phyloP scores from a whole-genome alignment of 2,797 vertebrate genomes.

The Myripristis murdjan region DNA sequence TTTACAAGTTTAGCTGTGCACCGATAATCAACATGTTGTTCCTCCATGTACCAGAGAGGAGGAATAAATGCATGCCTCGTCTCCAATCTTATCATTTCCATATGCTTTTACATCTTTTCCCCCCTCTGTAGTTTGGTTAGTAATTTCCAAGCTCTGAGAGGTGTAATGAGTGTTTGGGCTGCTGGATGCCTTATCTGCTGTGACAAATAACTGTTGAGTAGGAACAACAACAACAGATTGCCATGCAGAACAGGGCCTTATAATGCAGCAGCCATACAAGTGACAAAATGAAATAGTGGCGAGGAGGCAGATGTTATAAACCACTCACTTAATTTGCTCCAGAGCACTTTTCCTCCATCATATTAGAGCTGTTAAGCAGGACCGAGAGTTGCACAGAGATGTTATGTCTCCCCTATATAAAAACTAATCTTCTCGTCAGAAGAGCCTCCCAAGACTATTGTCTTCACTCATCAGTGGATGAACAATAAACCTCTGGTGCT shows the following conservation, averaged over 20 bases:
- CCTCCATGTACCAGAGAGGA: constrained; percentile 22
- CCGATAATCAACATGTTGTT: constrained; percentile 46
- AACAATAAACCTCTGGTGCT: constrained; percentile 69
- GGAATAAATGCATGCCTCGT: not conserved
- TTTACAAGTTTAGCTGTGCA: constrained; percentile 37
- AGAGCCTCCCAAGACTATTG: constrained; percentile 70
- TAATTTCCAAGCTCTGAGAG: constrained; percentile 67
- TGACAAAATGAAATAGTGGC: constrained; percentile 71
- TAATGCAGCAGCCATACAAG: constrained; percentile 62
- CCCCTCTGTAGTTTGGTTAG: constrained; percentile 39
- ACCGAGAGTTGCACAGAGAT: constrained; percentile 53
- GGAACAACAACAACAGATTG: constrained; percentile 68
- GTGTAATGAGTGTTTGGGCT: constrained; percentile 59
- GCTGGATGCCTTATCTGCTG: constrained; percentile 64
- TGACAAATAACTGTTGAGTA: constrained; percentile 76
- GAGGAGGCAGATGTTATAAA: constrained; percentile 76
- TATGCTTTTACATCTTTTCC: constrained; percentile 45
- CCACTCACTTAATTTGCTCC: constrained; percentile 76
- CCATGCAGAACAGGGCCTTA: constrained; percentile 70
- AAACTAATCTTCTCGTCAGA: constrained; percentile 74
- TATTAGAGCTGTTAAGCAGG: constrained; percentile 76
- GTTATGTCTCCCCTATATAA: constrained; percentile 65
- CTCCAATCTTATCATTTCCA: constrained; percentile 38
- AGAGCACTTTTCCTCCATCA: constrained; percentile 75
- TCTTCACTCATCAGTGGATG: constrained; percentile 70